Evolutionary conservation across 2,113 vertebrate genomes (phyloP).

Genomic region (Xenus cinereus): DNA sequence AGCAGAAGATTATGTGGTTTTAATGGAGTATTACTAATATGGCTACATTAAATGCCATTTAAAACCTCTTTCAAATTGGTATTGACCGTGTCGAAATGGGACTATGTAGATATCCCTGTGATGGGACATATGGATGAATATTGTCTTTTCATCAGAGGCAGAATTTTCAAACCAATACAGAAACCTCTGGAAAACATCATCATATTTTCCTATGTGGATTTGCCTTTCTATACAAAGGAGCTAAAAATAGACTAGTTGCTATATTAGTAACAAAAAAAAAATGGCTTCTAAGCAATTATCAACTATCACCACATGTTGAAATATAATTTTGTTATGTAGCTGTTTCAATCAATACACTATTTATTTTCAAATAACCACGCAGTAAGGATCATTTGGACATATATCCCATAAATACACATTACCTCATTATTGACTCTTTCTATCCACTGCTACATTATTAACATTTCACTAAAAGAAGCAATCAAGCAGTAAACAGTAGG

Average conservation of each 20-base stretch:
- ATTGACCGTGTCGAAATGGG: not conserved
- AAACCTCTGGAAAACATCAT: not conserved
- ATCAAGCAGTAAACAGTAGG: constrained; percentile 31
- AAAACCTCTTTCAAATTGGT: not conserved
- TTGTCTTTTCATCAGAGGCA: not conserved
- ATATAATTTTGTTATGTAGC: not conserved
- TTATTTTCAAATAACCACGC: constrained; percentile 51
- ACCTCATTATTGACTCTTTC: constrained; percentile 51
- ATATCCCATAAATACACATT: constrained; percentile 57
- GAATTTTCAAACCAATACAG: not conserved
- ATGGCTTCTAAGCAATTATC: constrained; percentile 14
- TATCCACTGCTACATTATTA: constrained; percentile 42
- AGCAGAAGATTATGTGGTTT: constrained; percentile 1
- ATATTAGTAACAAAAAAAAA: not conserved
- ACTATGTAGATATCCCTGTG: not conserved
- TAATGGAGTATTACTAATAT: not conserved
- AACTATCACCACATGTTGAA: not conserved
- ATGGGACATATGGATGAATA: not conserved
- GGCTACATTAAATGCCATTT: constrained; percentile 1
- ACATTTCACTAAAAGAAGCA: constrained; percentile 41
- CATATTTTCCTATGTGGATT: not conserved
- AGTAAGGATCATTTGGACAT: constrained; percentile 40
- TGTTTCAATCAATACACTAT: constrained; percentile 45
- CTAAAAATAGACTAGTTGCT: not conserved
- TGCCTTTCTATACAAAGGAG: not conserved